Conservation (phyloP, 2,113 vertebrate species). For the Gnathonemus echidnorhynchus region DNA sequence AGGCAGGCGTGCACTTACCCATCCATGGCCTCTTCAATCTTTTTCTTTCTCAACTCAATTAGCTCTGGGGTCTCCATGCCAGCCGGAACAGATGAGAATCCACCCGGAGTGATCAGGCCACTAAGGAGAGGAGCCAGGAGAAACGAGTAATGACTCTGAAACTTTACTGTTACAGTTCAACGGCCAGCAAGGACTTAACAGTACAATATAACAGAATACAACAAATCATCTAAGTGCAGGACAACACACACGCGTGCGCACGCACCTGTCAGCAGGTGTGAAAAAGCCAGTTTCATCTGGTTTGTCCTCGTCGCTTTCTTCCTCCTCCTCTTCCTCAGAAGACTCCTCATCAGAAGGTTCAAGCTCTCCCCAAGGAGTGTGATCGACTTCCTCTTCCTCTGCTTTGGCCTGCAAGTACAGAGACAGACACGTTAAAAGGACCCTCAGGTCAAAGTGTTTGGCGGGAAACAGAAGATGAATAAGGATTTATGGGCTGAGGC, state of each 20-base stretch:
- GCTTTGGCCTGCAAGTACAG: conserved; percentile 64
- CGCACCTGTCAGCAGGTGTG: conserved; percentile 83
- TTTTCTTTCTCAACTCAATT: conserved; percentile 84
- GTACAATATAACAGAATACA: background rate
- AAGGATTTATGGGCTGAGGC: background rate
- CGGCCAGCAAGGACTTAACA: background rate
- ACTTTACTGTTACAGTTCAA: background rate
- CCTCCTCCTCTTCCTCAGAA: conserved; percentile 68
- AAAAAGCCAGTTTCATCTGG: conserved; percentile 71
- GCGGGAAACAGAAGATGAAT: background rate
- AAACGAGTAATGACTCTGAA: background rate
- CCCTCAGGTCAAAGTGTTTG: background rate
- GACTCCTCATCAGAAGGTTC: conserved; percentile 82
- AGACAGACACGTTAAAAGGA: background rate
- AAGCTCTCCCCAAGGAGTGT: conserved; percentile 81
- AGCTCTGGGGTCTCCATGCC: conserved; percentile 92
- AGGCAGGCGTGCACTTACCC: conserved; percentile 58
- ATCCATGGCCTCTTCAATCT: conserved; percentile 90
- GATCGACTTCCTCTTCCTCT: conserved; percentile 85
- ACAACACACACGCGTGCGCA: background rate
- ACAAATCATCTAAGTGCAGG: background rate
- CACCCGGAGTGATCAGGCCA: conserved; percentile 80
- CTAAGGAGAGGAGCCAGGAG: conserved; percentile 43
- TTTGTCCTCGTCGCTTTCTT: conserved; percentile 89
- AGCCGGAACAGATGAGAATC: conserved; percentile 80